phyloP scores from a whole-genome alignment of 35 echinoderm and acorn worm genomes.

The Apostichopus parvimensis region DNA sequence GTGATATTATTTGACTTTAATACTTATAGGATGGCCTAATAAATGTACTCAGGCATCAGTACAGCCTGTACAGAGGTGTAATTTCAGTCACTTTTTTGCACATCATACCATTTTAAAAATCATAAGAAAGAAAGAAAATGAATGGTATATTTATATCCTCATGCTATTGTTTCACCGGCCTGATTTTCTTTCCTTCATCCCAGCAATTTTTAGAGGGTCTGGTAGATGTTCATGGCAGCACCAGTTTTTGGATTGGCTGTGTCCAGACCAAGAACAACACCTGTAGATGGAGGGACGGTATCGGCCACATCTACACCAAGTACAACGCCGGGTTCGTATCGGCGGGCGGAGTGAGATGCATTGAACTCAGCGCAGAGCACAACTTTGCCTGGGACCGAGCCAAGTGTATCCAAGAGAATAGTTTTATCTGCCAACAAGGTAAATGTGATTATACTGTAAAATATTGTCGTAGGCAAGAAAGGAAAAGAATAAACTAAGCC shows the following conservation, averaged over 20 bases:
- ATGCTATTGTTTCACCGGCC: too few species aligned
- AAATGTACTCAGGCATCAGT: too few species aligned
- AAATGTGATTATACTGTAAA: not conserved
- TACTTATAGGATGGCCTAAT: too few species aligned
- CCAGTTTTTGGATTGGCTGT: constrained; percentile 81
- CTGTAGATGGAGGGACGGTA: constrained; percentile 82
- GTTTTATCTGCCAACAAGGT: constrained; percentile 90
- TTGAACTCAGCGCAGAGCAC: constrained; percentile 76
- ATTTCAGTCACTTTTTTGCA: too few species aligned
- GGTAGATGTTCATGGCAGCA: constrained; percentile 49
- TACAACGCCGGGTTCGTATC: constrained; percentile 72
- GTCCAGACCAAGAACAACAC: constrained; percentile 78
- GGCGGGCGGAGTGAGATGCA: constrained; percentile 53
- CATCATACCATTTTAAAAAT: too few species aligned
- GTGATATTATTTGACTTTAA: too few species aligned
- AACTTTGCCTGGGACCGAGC: constrained; percentile 71
- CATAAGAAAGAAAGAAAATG: too few species aligned
- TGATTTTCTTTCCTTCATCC: not conserved
- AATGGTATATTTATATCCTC: too few species aligned
- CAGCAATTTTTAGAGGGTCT: constrained; percentile 77
- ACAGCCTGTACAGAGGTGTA: too few species aligned
- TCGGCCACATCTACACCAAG: constrained; percentile 68
- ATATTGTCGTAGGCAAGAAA: too few species aligned
- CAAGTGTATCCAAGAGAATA: constrained; percentile 51
- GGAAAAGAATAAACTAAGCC: too few species aligned